Conservation (phyloP, 1,140 invertebrate genomes). For the Diachasmimorpha longicaudata region DNA sequence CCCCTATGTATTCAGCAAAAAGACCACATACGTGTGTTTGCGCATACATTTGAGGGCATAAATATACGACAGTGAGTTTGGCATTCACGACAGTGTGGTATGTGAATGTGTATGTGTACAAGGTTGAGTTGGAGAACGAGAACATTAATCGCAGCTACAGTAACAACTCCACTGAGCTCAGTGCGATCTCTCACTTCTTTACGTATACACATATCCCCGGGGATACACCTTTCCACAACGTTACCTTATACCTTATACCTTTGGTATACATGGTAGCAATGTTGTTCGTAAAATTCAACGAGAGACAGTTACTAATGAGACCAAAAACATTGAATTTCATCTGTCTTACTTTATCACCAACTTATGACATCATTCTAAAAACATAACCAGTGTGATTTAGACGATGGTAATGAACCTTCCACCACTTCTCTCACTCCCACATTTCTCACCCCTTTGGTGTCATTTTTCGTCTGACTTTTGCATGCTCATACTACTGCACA, state of each 20-base stretch:
- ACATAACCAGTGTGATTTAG: conserved; percentile 56
- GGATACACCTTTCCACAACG: conserved; percentile 5
- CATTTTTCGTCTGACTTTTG: not conserved
- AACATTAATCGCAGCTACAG: conserved; percentile 59
- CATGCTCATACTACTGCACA: not conserved
- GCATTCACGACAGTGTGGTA: not conserved
- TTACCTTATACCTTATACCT: not conserved
- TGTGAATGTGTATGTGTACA: not conserved
- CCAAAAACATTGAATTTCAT: conserved; percentile 54
- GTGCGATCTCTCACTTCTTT: conserved; percentile 10
- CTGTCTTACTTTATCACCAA: conserved; percentile 10
- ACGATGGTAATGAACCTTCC: conserved; percentile 52
- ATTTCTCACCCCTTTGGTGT: not conserved
- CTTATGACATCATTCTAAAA: conserved; percentile 57
- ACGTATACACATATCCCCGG: not conserved
- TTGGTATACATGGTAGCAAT: conserved; percentile 38
- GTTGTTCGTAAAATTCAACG: not conserved
- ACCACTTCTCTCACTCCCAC: not conserved
- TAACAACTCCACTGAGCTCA: conserved; percentile 35
- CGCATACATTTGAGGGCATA: not conserved
- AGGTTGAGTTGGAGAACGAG: conserved; percentile 34
- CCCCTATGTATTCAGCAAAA: not conserved
- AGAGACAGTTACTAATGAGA: conserved; percentile 58
- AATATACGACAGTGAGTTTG: not conserved
- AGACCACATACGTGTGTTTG: not conserved